phyloP scores from a whole-genome alignment of 2,888 invertebrate species.

The Andricus quercusramuli region DNA sequence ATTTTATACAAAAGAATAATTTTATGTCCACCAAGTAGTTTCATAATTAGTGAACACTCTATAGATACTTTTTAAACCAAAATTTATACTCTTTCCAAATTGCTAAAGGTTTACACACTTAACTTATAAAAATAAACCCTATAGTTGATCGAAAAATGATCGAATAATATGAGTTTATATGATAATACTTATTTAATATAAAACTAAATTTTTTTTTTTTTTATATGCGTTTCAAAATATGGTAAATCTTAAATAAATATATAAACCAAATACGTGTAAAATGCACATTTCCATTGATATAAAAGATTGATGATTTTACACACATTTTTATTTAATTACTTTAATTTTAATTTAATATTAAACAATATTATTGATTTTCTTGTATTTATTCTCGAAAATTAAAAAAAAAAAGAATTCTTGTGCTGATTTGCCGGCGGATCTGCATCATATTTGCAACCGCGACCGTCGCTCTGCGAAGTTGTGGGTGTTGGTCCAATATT shows the following conservation, averaged over 20 bases:
- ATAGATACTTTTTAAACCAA: too few relatives aligned
- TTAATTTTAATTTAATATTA: too few relatives aligned
- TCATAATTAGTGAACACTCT: too few relatives aligned
- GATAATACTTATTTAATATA: too few relatives aligned
- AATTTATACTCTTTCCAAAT: too few relatives aligned
- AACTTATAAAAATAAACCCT: too few relatives aligned
- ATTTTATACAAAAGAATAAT: too few relatives aligned
- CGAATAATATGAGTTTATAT: too few relatives aligned
- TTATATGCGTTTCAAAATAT: not conserved
- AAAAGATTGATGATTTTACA: not conserved
- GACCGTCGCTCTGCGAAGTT: conserved; percentile 3
- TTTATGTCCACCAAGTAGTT: too few relatives aligned
- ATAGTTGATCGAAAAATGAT: too few relatives aligned
- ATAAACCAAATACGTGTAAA: not conserved
- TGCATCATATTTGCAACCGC: not conserved
- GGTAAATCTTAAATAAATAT: not conserved
- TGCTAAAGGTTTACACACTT: too few relatives aligned
- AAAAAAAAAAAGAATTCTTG: not conserved
- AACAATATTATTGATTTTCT: not conserved
- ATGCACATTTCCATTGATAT: not conserved
- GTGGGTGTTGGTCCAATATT: not conserved
- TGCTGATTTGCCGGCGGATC: not conserved
- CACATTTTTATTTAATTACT: not conserved
- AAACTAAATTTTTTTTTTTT: too few relatives aligned
- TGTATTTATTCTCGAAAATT: not conserved